These are phyloP conservation scores for Rhyacophila evoluta DNA, from an alignment of 2,888 invertebrate species.

Conservation along the genomic window DNA sequence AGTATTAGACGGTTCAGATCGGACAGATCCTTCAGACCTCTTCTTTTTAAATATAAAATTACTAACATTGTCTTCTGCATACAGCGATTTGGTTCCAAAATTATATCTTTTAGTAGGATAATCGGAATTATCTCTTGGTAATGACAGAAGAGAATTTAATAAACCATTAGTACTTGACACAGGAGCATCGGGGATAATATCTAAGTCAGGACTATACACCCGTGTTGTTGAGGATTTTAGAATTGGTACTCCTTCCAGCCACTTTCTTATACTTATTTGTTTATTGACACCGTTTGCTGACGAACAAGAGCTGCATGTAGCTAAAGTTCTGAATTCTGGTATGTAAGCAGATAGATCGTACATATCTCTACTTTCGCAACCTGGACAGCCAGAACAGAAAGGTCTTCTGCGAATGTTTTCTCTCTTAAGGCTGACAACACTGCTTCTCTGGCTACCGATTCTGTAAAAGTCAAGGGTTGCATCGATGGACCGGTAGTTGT, in stretches of 20 bases:
- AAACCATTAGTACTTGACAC: conserved; percentile 56
- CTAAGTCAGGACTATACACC: conserved; percentile 54
- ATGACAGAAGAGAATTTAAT: conserved; percentile 62
- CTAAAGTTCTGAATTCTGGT: conserved; percentile 64
- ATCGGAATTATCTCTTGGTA: conserved; percentile 58
- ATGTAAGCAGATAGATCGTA: conserved; percentile 60
- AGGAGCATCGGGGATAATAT: conserved; percentile 58
- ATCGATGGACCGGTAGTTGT: conserved; percentile 67
- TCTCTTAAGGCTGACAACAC: conserved; percentile 72
- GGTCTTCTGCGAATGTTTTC: conserved; percentile 73
- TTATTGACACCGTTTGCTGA: conserved; percentile 74
- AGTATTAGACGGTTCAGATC: conserved; percentile 63
- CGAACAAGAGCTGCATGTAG: conserved; percentile 69
- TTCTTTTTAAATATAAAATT: conserved; percentile 60
- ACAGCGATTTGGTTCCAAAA: conserved; percentile 58
- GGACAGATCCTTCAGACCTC: conserved; percentile 63
- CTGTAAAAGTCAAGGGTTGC: conserved; percentile 67
- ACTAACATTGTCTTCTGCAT: conserved; percentile 56
- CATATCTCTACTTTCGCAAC: conserved; percentile 64
- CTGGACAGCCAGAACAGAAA: conserved; percentile 76
- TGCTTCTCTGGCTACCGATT: conserved; percentile 69
- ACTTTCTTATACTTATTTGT: conserved; percentile 79
- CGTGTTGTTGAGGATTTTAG: conserved; percentile 53
- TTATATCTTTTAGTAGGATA: conserved; percentile 63
- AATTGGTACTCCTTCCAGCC: conserved; percentile 79